Conservation (phyloP, 2,888 invertebrate genomes). For the Girardia tigrina region DNA sequence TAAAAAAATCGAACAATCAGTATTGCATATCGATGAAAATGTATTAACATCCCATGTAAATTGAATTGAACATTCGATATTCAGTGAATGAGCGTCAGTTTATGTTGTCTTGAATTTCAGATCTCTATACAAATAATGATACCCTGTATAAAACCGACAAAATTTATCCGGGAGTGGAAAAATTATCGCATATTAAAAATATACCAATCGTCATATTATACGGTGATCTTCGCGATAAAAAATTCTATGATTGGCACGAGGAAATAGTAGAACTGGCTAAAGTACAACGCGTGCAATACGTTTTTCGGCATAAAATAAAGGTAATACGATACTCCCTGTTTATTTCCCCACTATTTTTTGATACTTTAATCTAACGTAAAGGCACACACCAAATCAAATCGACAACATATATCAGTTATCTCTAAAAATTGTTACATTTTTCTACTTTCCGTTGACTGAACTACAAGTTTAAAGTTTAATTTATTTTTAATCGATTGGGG, state of each 20-base stretch:
- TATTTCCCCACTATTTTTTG: not conserved
- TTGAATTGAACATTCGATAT: no score
- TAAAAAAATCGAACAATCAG: no score
- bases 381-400: no score
- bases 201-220: conserved; percentile 31
- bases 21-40: not conserved
- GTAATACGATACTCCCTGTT: conserved; percentile 50
- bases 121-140: not conserved
- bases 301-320: conserved; percentile 72
- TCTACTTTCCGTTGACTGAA: no score
- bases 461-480: no score
- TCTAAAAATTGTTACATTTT: no score
- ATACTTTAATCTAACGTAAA: not conserved
- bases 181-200: not conserved
- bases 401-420: no score
- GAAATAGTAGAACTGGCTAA: conserved; percentile 60
- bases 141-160: conserved; percentile 35
- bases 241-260: conserved; percentile 53
- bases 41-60: no score
- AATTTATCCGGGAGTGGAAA: conserved; percentile 24
- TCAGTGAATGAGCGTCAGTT: no score
- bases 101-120: no score
- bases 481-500: no score
- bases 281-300: conserved; percentile 64
- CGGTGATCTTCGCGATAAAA: conserved; percentile 30